Evolutionary conservation across 1,140 invertebrate genomes (phyloP), one percentile per base, ranked within the genome.

Genomic region (Triops longicaudatus): DNA sequence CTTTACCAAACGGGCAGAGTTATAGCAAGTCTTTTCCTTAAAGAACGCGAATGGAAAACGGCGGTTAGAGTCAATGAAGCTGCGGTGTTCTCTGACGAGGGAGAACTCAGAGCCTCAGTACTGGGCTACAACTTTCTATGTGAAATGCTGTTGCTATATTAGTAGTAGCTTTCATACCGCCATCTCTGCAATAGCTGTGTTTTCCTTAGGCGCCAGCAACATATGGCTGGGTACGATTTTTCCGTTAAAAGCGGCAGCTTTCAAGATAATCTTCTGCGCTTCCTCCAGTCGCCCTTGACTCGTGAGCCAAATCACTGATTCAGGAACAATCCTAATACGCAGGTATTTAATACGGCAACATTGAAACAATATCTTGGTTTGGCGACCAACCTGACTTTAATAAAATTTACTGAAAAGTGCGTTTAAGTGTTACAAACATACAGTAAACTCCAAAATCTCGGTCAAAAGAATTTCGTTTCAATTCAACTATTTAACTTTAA

Each of bases 271-370:
- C 5, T 78, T 75, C 73, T 82, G 80, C 0, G 84, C 84, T 77
- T 83, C 81, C 3, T 81, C 81, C 43, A 82, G 82, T 42, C 81
- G 80, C 12, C 82, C 80, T 72, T 82, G 81, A 41, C 84, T 78
- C 7, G 86, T 81, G 28, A 86, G 79, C 84, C 85, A 86, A 11
- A 84, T 79, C 1, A 85, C 80, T n/a, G 86, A 86, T 78, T 86
- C 85, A 3, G 85, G 85, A 17, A 86, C 43, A 26, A 76, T 41
- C 72, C 75, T 78, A 71, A 1, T 63, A n/a, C 0, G 22, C 14
- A 11, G 17, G 11, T 12, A 44, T 44, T 44, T 17, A 2, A 17
- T 44, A 12, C 11, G 17, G 6, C 17, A 11, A 44, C 43, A 12
- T 44, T 44, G 43, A 44, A 44, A 44, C 11, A 17, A 17, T 9